These are phyloP conservation scores for Zaprionus africanus DNA, from an alignment of 1,140 invertebrate species.

Conservation along the genomic window DNA sequence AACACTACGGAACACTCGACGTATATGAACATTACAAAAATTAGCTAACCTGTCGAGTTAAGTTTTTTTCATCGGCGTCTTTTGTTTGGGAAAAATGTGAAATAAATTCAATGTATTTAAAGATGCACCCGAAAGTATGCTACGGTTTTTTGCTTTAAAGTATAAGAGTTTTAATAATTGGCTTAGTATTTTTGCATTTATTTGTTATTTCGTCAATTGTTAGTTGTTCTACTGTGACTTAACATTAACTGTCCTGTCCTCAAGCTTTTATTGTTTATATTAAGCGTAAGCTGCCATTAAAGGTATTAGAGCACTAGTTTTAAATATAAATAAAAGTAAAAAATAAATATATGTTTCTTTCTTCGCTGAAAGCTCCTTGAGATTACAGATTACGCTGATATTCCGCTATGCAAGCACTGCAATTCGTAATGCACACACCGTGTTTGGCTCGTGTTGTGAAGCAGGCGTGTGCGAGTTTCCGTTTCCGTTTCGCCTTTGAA, in stretches of 20 bases:
- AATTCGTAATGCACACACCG: constrained; percentile 20
- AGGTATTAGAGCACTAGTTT: too few species aligned
- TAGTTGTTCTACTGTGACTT: too few species aligned
- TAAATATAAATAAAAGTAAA: too few species aligned
- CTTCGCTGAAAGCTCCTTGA: background rate
- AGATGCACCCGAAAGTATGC: background rate
- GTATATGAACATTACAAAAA: too few species aligned
- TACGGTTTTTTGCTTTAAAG: background rate
- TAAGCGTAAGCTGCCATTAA: too few species aligned
- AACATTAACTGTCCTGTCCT: too few species aligned
- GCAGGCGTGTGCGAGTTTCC: constrained; percentile 58
- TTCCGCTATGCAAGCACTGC: constrained; percentile 23
- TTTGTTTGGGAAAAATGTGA: background rate
- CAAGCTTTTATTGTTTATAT: too few species aligned
- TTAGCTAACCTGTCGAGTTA: too few species aligned
- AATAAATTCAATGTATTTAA: background rate
- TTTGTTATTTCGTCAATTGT: too few species aligned
- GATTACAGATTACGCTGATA: constrained; percentile 23
- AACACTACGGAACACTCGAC: too few species aligned
- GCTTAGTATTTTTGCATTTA: too few species aligned
- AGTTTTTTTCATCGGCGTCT: too few species aligned
- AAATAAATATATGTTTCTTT: constrained; percentile 5
- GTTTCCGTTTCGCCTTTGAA: constrained; percentile 76
- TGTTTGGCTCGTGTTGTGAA: constrained; percentile 53
- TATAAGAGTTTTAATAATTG: background rate